Evolutionary conservation across 2,888 invertebrate species (phyloP), one percentile per base, ranked within the genome.

Genomic region (Entomobrya proxima): DNA sequence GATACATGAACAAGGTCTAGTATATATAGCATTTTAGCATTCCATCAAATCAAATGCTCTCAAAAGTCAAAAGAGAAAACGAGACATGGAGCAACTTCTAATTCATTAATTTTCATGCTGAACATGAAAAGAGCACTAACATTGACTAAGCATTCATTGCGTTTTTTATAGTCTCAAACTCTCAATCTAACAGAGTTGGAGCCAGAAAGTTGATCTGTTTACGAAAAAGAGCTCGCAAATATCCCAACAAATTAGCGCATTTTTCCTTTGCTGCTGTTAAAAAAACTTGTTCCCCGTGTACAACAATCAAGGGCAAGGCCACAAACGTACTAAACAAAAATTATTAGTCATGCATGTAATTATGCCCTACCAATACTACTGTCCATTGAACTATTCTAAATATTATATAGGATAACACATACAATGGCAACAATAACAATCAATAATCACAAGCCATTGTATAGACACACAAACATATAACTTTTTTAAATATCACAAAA

Each of bases 291-390:
- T 52, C n/a, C 3, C 44, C 24, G 15, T 7, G 40, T 40, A 44
- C 27, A 40, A 67, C 67, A 69, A 76, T 76, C 37, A 78, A 78
- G 77, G 77, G 77, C 77, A 78, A 78, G 77, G 77, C 27, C 77
- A 44, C 72, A 18, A 37, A 27, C 52, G n/a, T 6, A 74, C 50
- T 24, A 32, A 52, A 18, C 50, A 75, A 76, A 69, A 69, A 40
- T 47, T 74, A 58, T 27, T 24, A 18, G 21, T 50, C 55, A 58
- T 55, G 76, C 76, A 75, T 37, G 44, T 72, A 2, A 7, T 61
- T 32, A 32, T 7, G 61, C 30, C 69, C 7, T 18, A 30, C 74
- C 18, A 58, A 55, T 52, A 21, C 52, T 76, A 76, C 76, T 55
- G 21, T 32, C 27, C 40, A 76, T 18, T 55, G 21, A 69, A 58